phyloP scores from a whole-genome alignment of 2,888 invertebrate genomes.

The Coecobrya sp. region DNA sequence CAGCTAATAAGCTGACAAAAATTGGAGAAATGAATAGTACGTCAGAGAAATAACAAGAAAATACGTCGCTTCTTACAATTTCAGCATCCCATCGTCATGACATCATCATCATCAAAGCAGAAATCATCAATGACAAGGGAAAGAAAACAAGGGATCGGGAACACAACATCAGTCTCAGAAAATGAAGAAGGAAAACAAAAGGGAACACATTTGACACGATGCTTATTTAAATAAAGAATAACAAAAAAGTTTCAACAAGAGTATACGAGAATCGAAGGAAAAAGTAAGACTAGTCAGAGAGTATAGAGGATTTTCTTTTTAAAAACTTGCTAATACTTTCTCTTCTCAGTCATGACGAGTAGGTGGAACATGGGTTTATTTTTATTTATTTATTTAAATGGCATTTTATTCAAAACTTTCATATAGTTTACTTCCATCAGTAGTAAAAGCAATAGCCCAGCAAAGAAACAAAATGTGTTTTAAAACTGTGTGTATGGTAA shows the following conservation, averaged over 20 bases:
- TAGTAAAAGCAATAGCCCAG: background rate
- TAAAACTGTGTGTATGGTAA: background rate
- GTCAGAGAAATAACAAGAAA: no score
- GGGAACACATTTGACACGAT: background rate
- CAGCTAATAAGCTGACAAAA: no score
- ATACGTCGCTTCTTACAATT: no score
- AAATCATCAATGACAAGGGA: background rate
- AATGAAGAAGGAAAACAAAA: background rate
- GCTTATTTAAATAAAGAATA: background rate
- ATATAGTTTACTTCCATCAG: background rate
- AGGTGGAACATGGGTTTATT: background rate
- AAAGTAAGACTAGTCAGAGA: no score
- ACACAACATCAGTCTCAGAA: no score
- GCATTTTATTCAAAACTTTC: constrained; percentile 4
- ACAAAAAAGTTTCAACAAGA: background rate
- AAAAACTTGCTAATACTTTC: background rate
- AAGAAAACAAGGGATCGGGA: background rate
- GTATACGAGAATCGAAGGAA: background rate
- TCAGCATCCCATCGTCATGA: no score
- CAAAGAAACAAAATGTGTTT: background rate
- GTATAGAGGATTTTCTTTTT: background rate
- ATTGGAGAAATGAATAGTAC: no score
- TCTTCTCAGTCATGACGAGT: constrained; percentile 1
- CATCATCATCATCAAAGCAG: background rate
- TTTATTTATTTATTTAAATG: constrained; percentile 14